A percentile compares a stretch with the other conserved stretches of the same genome.
These are phyloP conservation scores for Folsomia candida DNA, from an alignment of 2,888 invertebrate species.

Conservation along the genomic window DNA sequence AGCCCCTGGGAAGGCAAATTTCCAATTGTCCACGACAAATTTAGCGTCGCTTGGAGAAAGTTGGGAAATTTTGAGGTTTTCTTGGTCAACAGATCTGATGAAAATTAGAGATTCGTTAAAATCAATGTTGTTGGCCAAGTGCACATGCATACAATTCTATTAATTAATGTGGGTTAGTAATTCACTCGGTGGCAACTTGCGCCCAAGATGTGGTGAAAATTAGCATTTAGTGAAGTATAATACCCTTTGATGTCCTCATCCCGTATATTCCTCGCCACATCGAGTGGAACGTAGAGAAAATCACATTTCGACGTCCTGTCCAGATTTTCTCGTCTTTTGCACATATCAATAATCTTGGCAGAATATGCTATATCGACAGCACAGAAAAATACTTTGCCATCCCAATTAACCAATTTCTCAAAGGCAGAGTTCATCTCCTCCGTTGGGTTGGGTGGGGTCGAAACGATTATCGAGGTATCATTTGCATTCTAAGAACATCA, in stretches of 20 bases:
- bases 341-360: neutral
- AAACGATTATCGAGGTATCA: conserved; percentile 2
- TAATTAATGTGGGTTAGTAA: too few species aligned
- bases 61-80: neutral
- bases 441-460: neutral
- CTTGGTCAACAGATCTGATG: too few species aligned
- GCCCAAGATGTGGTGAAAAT: too few species aligned
- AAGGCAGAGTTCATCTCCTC: neutral
- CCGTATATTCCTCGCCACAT: neutral
- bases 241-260: neutral
- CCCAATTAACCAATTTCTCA: conserved; percentile 6
- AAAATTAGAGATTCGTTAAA: too few species aligned
- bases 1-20: neutral
- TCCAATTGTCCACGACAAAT: neutral
- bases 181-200: too few species aligned
- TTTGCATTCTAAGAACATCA: too few species aligned
- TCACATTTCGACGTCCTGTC: neutral
- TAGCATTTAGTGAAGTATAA: too few species aligned
- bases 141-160: too few species aligned
- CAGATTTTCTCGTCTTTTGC: conserved; percentile 1
- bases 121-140: too few species aligned
- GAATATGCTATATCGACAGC: neutral
- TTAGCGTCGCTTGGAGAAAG: neutral
- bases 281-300: neutral
- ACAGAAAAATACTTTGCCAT: neutral